Evolutionary conservation across 1,140 invertebrate species (phyloP), one percentile per base, ranked within the genome.

Genomic region (Megalopta genalis): DNA sequence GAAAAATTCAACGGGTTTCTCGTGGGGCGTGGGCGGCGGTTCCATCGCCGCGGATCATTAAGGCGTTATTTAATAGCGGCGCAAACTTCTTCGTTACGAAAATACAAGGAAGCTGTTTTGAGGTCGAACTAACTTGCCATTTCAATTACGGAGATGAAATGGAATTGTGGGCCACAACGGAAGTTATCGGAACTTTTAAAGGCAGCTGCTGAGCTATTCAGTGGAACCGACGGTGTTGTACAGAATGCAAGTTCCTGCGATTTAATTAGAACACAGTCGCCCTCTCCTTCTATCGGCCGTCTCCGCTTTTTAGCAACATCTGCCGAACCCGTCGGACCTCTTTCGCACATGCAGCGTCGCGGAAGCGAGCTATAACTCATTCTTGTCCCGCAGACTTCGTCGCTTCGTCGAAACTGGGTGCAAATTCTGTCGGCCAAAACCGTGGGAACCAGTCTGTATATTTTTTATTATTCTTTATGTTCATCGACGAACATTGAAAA

Each of bases 111-210:
- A 23, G 59, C 46, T 77, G 67, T 77, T 77, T 71, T 23, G 57
- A 25, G 75, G 68, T 77, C 67, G 67, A 54, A 54, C 59, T 63
- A 69, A 77, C 75, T 77, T 71, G 37, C 67, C 67, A 54, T 77
- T 77, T 77, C 67, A 77, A 71, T 77, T 77, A 71, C 67, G 27
- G 46, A 54, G 75, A 63, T 71, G 67, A 32, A 77, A 77, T 63
- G 68, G 59, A 77, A 71, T 77, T 63, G 46, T 21, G 75, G 59
- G 16, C 42, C 27, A 32, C 67, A 60, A 52, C 59, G 59, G 32
- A 77, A 77, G 75, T 77, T 71, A 77, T 77, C 67, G 67, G 57
- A 52, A 69, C 59, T 77, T 71, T 77, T 77, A 71, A 71, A 71
- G 75, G 46, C 32, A 21, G n/a, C 75, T 52, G 54, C 12, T 42